phyloP scores from a whole-genome alignment of 2,888 invertebrate genomes.

The Scaptomyza reducta region DNA sequence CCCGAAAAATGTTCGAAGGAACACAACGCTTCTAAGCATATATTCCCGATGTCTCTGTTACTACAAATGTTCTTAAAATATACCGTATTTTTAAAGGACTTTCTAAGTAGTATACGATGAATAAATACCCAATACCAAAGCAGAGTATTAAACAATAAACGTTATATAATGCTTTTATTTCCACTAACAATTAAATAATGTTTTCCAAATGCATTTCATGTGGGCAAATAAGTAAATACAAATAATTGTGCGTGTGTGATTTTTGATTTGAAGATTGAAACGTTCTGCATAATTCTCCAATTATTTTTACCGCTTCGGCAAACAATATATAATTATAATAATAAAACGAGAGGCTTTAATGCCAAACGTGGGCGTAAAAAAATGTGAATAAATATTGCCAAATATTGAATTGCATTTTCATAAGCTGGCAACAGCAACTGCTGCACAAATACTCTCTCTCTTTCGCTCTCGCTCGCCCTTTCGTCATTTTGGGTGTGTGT shows the following conservation, averaged over 20 bases:
- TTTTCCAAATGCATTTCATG: conserved; percentile 4
- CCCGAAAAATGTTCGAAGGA: too few relatives aligned
- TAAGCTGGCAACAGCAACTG: conserved; percentile 63
- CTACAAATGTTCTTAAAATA: too few relatives aligned
- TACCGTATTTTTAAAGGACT: too few relatives aligned
- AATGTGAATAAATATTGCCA: conserved; percentile 62
- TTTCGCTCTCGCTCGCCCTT: conserved; percentile 6
- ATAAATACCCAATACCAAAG: background rate
- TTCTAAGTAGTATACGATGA: too few relatives aligned
- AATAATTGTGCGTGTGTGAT: background rate
- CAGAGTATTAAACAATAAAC: background rate
- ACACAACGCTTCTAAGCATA: too few relatives aligned
- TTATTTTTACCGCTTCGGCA: conserved; percentile 55
- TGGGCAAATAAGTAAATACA: background rate
- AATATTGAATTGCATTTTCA: conserved; percentile 75
- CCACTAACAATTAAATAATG: background rate
- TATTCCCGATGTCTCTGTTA: too few relatives aligned
- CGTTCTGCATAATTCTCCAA: conserved; percentile 33
- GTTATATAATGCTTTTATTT: background rate
- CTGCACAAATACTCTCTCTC: conserved; percentile 14
- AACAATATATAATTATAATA: conserved; percentile 56
- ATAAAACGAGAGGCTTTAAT: conserved; percentile 13
- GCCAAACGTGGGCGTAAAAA: background rate
- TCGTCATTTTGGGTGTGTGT: conserved; percentile 2
- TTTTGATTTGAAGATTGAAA: conserved; percentile 16